phyloP scores from a whole-genome alignment of 2,797 vertebrate species.

The Hephaestus fuliginosus region DNA sequence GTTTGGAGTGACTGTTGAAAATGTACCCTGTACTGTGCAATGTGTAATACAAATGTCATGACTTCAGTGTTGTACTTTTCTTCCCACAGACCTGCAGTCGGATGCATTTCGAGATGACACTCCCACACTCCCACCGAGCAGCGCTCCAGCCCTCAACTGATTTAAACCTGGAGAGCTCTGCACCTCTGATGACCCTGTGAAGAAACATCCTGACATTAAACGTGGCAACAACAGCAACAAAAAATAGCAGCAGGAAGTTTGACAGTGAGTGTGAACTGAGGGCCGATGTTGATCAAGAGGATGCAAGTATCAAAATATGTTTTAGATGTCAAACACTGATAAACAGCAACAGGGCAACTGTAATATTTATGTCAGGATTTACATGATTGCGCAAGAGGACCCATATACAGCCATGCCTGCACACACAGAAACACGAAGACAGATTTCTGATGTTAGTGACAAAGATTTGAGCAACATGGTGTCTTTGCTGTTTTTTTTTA shows the following conservation, averaged over 20 bases:
- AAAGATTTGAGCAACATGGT: slow-evolving; percentile 17
- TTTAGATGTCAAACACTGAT: not conserved
- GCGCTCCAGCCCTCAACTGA: slow-evolving; percentile 80
- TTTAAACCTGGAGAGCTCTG: not conserved
- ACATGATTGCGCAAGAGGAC: not conserved
- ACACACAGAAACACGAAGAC: not conserved
- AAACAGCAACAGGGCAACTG: not conserved
- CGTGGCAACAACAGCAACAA: slow-evolving; percentile 11
- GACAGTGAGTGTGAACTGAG: not conserved
- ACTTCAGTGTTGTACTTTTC: not conserved
- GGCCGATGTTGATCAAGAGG: not conserved
- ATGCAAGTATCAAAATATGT: not conserved
- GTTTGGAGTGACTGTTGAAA: not conserved
- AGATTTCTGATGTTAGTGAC: not conserved
- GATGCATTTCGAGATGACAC: slow-evolving; percentile 85
- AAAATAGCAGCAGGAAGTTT: not conserved
- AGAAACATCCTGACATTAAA: slow-evolving; percentile 26
- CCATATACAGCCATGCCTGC: not conserved
- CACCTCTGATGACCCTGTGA: not conserved
- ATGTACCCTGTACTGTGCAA: not conserved
- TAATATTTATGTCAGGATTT: not conserved
- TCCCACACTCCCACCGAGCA: slow-evolving; percentile 82
- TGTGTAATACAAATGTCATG: not conserved
- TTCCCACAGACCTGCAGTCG: slow-evolving; percentile 80
- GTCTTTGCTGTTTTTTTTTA: not conserved